Evolutionary conservation across 64 coral and sea anemone species (phyloP), one percentile per base, ranked within the genome.

Genomic region (Actinia tenebrosa): DNA sequence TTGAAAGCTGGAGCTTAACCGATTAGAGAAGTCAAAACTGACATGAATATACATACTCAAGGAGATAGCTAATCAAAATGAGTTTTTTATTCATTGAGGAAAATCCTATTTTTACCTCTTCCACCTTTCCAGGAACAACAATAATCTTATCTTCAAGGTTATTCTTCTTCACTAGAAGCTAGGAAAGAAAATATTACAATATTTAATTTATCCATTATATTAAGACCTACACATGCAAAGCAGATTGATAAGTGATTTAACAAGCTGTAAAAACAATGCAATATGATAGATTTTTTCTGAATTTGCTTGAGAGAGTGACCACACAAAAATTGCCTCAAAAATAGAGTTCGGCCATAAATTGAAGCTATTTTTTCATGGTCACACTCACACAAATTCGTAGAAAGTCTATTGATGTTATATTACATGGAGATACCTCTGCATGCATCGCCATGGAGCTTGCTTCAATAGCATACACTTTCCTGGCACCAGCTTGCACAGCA

Each of bases 381-480:
- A 37, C 30, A 37, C 30, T 37, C 30, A 37, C 30, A 37, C 30
- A 37, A 37, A 37, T 37, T 37, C 30, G 30, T 37, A 37, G 30
- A 37, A 37, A 37, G 53, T 55, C 5, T 66, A 9, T n/a, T 23
- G 19, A 66, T n/a, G 1, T 22, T n/a, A 22, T 42, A 25, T 27
- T 37, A 14, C 42, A 50, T 45, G 13, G 37, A 17, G 53, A 14
- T 81, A 98, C 96, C 96, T 98, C 96, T n/a, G 93, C 93, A 87
- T 98, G 96, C 60, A 47, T 71, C 2, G 93, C 96, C 96, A 98
- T 98, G 19, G 93, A 90, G 63, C 96, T 98, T 42, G 97, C 97
- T 69, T 99, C 97, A 42, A 99, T 88, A 53, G 97, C 97, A 66
- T 99, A 99, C 7, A 99, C 97, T 77, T 99, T 99, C 50, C 84